These are phyloP conservation scores for Ypsolopha sequella DNA, from an alignment of 2,888 invertebrate species.

Conservation along the genomic window DNA sequence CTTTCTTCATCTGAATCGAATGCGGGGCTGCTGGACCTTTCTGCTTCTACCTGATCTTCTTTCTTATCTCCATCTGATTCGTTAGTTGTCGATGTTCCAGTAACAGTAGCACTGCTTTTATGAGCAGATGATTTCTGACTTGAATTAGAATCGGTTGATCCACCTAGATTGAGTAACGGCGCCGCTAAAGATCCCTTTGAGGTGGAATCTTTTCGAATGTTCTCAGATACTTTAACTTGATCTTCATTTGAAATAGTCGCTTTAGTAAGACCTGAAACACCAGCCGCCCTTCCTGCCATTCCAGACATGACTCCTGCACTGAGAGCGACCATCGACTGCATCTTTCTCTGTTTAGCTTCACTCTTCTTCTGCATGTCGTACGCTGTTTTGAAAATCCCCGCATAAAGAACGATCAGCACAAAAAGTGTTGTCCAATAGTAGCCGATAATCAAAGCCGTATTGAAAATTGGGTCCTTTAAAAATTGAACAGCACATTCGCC, in stretches of 20 bases:
- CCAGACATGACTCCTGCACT: slow-evolving; percentile 92
- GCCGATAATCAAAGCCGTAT: slow-evolving; percentile 95
- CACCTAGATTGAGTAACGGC: slow-evolving; percentile 47
- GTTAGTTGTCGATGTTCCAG: slow-evolving; percentile 69
- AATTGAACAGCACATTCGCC: slow-evolving; percentile 97
- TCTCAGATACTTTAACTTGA: slow-evolving; percentile 70
- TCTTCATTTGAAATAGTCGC: slow-evolving; percentile 80
- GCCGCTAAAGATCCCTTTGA: slow-evolving; percentile 52
- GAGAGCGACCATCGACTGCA: slow-evolving; percentile 94
- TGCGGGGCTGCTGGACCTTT: slow-evolving; percentile 91
- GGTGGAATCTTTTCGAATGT: slow-evolving; percentile 46
- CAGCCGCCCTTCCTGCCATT: slow-evolving; percentile 90
- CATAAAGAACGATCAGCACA: slow-evolving; percentile 95
- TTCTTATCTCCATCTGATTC: slow-evolving; percentile 60
- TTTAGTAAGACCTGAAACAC: slow-evolving; percentile 87
- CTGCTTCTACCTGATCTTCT: slow-evolving; percentile 70
- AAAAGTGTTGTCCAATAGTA: slow-evolving; percentile 98
- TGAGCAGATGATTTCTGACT: slow-evolving; percentile 73
- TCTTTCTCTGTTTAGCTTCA: slow-evolving; percentile 94
- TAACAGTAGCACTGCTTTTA: slow-evolving; percentile 69
- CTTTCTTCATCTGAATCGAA: slow-evolving; percentile 97
- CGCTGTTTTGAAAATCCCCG: slow-evolving; percentile 97
- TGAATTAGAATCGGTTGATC: slow-evolving; percentile 71
- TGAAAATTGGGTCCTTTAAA: slow-evolving; percentile 96
- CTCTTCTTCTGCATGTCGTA: slow-evolving; percentile 98